Conservation (phyloP, 2,797 vertebrate genomes). For the Thaleichthys pacificus region DNA sequence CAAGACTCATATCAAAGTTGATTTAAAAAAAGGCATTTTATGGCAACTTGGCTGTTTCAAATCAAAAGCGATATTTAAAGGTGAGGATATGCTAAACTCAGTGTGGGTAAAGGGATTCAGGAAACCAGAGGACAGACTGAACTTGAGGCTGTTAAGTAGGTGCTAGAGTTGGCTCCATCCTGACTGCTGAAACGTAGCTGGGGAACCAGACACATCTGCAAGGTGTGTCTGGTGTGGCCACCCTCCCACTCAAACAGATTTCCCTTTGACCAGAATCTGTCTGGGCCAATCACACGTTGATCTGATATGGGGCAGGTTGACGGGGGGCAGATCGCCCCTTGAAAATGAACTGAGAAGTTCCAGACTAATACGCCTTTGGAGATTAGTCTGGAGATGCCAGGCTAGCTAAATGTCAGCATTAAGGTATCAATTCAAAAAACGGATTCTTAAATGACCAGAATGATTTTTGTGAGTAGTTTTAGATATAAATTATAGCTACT, state of each 20-base stretch:
- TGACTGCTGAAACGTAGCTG: not conserved
- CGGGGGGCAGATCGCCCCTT: too few species aligned
- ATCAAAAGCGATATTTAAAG: not conserved
- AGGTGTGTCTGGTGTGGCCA: not conserved
- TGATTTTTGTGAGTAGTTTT: too few species aligned
- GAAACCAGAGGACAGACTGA: not conserved
- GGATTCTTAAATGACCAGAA: too few species aligned
- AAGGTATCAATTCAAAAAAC: too few species aligned
- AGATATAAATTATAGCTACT: too few species aligned
- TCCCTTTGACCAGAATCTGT: too few species aligned
- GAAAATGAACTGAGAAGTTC: too few species aligned
- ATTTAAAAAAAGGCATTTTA: constrained; percentile 7
- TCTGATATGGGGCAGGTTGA: not conserved
- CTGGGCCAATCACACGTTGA: not conserved
- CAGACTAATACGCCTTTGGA: too few species aligned
- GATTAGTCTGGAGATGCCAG: too few species aligned
- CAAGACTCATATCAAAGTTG: not conserved
- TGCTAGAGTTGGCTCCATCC: constrained; percentile 1
- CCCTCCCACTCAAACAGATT: too few species aligned
- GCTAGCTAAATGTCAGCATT: too few species aligned
- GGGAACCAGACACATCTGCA: not conserved
- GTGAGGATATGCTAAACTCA: not conserved
- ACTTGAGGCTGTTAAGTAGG: not conserved
- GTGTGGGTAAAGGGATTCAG: constrained; percentile 4
- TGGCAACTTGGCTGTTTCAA: constrained; percentile 11